phyloP scores from a whole-genome alignment of 2,888 invertebrate species.

The Hydroisotoma schaefferi region DNA sequence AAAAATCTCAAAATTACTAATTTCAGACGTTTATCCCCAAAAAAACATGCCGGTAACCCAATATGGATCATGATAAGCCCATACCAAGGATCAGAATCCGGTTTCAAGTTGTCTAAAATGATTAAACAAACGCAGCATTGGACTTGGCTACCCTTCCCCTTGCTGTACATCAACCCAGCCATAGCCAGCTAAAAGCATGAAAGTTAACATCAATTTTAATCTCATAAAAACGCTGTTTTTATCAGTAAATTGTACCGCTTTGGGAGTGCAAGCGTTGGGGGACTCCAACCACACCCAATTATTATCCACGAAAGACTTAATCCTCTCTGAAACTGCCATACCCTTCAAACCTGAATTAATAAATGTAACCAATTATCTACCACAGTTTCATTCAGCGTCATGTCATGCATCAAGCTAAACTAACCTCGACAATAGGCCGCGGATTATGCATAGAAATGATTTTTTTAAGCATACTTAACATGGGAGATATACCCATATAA shows the following conservation, averaged over 20 bases:
- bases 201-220: neutral
- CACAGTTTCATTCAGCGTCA: too few relatives aligned
- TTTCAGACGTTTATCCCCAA: neutral
- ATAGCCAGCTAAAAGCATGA: constrained; percentile 13
- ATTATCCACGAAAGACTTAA: constrained; percentile 15
- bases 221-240: too few relatives aligned
- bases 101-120: neutral
- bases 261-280: constrained; percentile 4
- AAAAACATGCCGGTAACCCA: neutral
- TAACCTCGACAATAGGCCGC: too few relatives aligned
- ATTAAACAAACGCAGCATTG: constrained; percentile 10
- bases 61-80: neutral
- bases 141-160: neutral
- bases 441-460: too few relatives aligned
- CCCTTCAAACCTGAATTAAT: neutral
- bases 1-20: neutral
- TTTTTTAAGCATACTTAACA: neutral
- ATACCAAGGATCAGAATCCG: constrained; percentile 18
- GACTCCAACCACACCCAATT: constrained; percentile 17
- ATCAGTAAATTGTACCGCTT: constrained; percentile 9
- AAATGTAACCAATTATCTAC: too few relatives aligned
- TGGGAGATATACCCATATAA: too few relatives aligned
- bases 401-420: too few relatives aligned
- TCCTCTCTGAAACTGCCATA: neutral
- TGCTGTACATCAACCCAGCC: constrained; percentile 7